Evolutionary conservation across 2,113 vertebrate genomes (phyloP).

Genomic region (Salvelinus fontinalis): DNA sequence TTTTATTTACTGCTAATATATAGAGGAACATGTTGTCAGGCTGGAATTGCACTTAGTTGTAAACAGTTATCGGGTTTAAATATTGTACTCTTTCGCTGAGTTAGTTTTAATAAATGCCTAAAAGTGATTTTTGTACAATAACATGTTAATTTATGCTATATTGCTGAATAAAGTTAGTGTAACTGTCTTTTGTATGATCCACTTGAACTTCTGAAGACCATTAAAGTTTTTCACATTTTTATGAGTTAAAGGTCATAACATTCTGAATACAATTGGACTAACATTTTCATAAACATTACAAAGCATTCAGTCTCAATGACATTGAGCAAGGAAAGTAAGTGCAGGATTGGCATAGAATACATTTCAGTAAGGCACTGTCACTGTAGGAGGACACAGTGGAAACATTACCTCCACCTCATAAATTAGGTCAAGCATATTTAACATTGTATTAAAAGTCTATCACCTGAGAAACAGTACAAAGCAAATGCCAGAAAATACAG

Average conservation of each 20-base stretch:
- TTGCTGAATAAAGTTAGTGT: too few species aligned
- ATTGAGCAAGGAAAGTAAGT: constrained; percentile 4
- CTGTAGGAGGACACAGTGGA: background rate
- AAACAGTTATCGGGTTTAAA: background rate
- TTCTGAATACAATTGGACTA: background rate
- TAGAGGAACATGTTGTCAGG: background rate
- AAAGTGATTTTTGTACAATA: background rate
- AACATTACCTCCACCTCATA: background rate
- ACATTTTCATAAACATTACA: background rate
- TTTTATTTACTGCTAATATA: background rate
- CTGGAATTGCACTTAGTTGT: background rate
- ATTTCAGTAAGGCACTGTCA: constrained; percentile 35
- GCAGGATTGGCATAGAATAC: constrained; percentile 15
- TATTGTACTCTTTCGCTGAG: background rate
- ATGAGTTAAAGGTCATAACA: background rate
- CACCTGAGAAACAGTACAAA: background rate
- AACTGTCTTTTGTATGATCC: too few species aligned
- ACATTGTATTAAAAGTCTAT: background rate
- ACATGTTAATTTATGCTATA: too few species aligned
- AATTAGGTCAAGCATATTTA: background rate
- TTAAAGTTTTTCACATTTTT: background rate
- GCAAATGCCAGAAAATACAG: background rate
- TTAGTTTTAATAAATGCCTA: background rate
- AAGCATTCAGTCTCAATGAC: background rate
- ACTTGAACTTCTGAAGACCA: background rate